A percentile compares a stretch with the other conserved stretches of the same genome.
These are phyloP conservation scores for Leptopilina myrica DNA, from an alignment of 2,888 invertebrate genomes.

Conservation along the genomic window DNA sequence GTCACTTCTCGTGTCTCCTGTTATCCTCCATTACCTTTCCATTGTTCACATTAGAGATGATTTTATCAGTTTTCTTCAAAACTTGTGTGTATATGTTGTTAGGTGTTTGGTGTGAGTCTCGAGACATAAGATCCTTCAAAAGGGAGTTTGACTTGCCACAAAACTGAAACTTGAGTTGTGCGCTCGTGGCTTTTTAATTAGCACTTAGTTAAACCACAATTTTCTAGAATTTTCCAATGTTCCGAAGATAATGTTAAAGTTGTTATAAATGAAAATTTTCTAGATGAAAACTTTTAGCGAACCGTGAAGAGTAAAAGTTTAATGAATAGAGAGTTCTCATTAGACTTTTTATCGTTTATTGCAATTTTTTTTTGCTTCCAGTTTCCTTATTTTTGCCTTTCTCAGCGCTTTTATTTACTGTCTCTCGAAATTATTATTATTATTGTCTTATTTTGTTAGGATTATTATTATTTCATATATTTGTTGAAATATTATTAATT, in stretches of 20 bases:
- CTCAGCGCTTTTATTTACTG: too few relatives aligned
- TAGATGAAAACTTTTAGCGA: background rate
- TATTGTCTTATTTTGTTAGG: too few relatives aligned
- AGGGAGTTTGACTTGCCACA: background rate
- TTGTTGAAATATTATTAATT: too few relatives aligned
- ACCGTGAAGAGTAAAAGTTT: background rate
- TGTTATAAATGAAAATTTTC: background rate
- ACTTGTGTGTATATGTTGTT: background rate
- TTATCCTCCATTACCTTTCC: conserved; percentile 10
- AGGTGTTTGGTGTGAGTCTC: background rate
- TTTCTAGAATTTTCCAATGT: background rate
- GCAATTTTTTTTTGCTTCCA: background rate
- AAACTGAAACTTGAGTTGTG: background rate
- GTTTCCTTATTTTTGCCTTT: too few relatives aligned
- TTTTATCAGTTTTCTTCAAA: conserved; percentile 32
- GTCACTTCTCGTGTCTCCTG: conserved; percentile 7
- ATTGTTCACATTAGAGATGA: background rate
- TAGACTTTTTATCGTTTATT: background rate
- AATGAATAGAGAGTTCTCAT: background rate
- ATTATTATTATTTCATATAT: too few relatives aligned
- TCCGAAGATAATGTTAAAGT: background rate
- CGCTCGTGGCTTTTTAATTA: background rate
- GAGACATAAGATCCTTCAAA: background rate
- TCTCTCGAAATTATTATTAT: too few relatives aligned
- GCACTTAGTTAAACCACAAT: conserved; percentile 6